Conservation (phyloP, 2,113 vertebrate species). For the Eretmochelys imbricata region DNA sequence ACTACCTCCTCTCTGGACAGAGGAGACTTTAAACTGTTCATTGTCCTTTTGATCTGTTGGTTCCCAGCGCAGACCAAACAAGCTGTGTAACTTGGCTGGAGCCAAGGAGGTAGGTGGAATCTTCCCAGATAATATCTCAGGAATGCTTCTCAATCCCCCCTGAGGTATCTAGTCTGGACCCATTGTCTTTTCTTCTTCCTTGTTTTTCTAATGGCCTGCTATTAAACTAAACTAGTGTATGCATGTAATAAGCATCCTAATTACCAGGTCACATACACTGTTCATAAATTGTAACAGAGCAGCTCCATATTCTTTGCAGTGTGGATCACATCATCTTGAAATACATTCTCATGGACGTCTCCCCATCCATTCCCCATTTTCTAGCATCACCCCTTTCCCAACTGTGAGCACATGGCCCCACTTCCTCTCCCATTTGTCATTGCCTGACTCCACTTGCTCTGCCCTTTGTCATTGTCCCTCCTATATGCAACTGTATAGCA, state of each 20-base stretch:
- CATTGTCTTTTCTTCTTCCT: background rate
- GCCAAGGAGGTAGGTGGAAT: background rate
- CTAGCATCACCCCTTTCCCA: background rate
- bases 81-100: background rate
- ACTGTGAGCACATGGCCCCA: background rate
- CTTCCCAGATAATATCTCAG: background rate
- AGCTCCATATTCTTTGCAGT: background rate
- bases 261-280: background rate
- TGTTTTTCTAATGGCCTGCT: background rate
- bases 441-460: background rate
- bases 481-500: no score
- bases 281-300: background rate
- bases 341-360: background rate
- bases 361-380: background rate
- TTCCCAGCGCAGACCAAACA: fast-evolving
- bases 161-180: background rate
- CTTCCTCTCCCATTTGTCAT: background rate
- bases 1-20: background rate
- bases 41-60: background rate
- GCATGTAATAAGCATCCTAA: background rate
- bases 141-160: background rate
- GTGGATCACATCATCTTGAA: background rate
- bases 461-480: background rate
- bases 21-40: fast-evolving
- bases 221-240: no score